Evolutionary conservation across 2,797 vertebrate species (phyloP), one percentile per base, ranked within the genome.

Genomic region (Cossypha dichroa): DNA sequence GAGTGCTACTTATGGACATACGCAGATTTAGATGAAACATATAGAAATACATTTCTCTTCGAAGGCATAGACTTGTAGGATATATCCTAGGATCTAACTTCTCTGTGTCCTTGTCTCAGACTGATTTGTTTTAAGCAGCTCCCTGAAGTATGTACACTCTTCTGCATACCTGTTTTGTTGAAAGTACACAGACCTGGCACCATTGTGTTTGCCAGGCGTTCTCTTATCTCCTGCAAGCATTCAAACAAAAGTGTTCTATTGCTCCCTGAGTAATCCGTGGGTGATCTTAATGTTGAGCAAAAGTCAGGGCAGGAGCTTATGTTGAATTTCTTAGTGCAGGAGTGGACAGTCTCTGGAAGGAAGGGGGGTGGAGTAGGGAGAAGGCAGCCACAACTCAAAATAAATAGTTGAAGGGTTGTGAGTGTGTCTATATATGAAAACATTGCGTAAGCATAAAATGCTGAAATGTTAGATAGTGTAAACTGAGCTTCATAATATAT

Each of bases 161-260:
- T 96, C 87, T 87, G 79, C 94, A 90, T 85, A 89, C 87, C 95
- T 86, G 63, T 96, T 94, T 78, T 78, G 58, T 80, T 95, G 74
- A 95, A 96, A 97, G 93, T 81, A 92, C 82, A 96, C 90, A 96
- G 77, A 85, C 81, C 95, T 97, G 95, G 96, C 96, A 97, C 96
- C 96, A 70, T 89, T 90, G 79, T 93, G 86, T 96, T 97, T 96
- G 92, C 96, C 91, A 92, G 92, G 84, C 77, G 19, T 95, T 90
- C 77, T 83, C 89, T 97, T 97, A 96, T 97, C 96, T 97, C 82
- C 48, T 43, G 21, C 63, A 97, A 81, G 90, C 80, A 91, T 96
- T 97, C 90, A 97, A 95, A 94, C 92, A 96, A 79, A 96, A 94
- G 90, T 90, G 76, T 96, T 96, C 86, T 85, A 54, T 95, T 95